phyloP scores from a whole-genome alignment of 2,113 vertebrate species.

The Noctilio leporinus region DNA sequence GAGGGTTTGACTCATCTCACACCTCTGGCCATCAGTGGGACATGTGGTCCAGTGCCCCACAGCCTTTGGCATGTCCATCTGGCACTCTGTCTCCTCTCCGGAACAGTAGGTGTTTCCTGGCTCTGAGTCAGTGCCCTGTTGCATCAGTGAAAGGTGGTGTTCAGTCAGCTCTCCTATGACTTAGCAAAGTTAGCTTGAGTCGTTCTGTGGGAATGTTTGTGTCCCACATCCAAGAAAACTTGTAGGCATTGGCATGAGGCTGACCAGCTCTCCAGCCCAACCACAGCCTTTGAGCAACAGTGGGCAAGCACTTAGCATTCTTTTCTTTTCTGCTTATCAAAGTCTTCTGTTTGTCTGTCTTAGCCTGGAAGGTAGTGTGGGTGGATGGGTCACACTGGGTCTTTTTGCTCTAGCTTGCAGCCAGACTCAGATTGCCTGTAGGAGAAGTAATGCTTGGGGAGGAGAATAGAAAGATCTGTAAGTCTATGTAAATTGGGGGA shows the following conservation, averaged over 20 bases:
- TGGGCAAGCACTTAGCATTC: neutral
- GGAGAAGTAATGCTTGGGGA: neutral
- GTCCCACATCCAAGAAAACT: neutral
- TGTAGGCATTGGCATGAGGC: neutral
- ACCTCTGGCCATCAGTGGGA: neutral
- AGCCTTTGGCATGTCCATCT: neutral
- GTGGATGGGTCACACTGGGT: neutral
- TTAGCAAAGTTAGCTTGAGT: neutral
- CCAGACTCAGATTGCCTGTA: neutral
- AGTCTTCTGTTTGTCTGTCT: neutral
- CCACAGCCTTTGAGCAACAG: neutral
- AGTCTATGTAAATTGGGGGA: neutral
- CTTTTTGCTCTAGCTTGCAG: neutral
- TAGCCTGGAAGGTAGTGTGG: neutral
- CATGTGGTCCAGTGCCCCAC: too few relatives aligned
- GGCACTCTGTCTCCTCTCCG: rapidly evolving
- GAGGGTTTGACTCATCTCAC: too few relatives aligned
- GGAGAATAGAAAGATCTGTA: neutral
- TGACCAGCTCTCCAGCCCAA: neutral
- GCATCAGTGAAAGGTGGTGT: slow-evolving; percentile 15
- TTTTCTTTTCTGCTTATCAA: neutral
- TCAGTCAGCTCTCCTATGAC: neutral
- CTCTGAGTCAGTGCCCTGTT: slow-evolving; percentile 28
- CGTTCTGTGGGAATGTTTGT: slow-evolving; percentile 22
- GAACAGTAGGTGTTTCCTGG: neutral